Conservation (phyloP, 1,140 invertebrate species). For the Ridgeia piscesae region DNA sequence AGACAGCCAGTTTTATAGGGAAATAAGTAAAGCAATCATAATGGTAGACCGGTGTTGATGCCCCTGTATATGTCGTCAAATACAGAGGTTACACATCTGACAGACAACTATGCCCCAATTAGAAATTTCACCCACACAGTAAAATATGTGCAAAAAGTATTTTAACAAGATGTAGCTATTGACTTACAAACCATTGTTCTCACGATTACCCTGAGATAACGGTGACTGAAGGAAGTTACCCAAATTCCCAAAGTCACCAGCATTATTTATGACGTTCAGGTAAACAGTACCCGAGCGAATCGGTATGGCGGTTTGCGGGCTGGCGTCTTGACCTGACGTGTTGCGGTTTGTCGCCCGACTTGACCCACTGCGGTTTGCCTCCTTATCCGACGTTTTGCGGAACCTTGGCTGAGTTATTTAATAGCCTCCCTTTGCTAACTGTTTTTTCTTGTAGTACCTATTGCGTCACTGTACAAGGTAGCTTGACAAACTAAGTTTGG, state of each 20-base stretch:
- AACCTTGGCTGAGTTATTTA: too few species aligned
- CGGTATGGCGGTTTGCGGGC: not conserved
- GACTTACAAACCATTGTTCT: not conserved
- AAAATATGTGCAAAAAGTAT: not conserved
- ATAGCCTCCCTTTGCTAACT: too few species aligned
- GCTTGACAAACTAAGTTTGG: too few species aligned
- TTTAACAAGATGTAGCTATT: not conserved
- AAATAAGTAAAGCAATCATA: not conserved
- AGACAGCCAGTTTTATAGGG: not conserved
- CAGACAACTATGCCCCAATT: not conserved
- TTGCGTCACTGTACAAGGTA: too few species aligned
- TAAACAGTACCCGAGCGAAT: not conserved
- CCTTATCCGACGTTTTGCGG: not conserved
- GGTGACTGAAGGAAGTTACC: not conserved
- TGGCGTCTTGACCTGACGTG: not conserved
- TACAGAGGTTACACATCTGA: not conserved
- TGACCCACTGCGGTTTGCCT: not conserved
- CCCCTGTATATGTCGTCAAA: not conserved
- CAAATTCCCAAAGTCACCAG: not conserved
- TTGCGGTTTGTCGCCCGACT: not conserved
- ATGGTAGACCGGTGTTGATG: not conserved
- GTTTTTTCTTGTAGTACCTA: too few species aligned
- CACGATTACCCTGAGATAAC: not conserved
- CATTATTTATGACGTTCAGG: not conserved
- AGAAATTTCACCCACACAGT: not conserved